Conservation (phyloP, 2,113 vertebrate genomes). For the Oncorhynchus keta region DNA sequence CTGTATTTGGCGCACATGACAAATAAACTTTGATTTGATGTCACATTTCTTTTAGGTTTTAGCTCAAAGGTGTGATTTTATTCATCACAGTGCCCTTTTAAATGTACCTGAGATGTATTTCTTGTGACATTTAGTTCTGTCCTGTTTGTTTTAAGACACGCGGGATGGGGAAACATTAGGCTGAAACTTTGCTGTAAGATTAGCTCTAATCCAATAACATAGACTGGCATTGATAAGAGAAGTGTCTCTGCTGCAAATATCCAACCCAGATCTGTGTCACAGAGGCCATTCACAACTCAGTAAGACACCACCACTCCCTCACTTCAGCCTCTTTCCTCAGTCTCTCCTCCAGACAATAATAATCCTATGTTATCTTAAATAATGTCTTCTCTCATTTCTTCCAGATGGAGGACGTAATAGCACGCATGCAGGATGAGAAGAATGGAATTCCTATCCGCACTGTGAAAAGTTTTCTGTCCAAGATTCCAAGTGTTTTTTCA, state of each 20-base stretch:
- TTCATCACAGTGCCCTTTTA: neutral
- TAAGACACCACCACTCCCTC: no score
- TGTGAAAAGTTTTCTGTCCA: slow-evolving; percentile 98
- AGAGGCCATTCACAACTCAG: slow-evolving; percentile 21
- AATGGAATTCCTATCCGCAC: slow-evolving; percentile 96
- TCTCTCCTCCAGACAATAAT: slow-evolving; percentile 7
- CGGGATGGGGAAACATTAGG: neutral
- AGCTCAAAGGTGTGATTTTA: slow-evolving; percentile 11
- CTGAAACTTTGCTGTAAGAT: slow-evolving; percentile 27
- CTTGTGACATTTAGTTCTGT: no score
- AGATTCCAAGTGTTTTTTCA: slow-evolving; percentile 98
- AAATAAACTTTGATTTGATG: no score
- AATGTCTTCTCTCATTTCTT: slow-evolving; percentile 14
- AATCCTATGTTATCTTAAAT: neutral
- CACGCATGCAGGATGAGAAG: slow-evolving; percentile 97
- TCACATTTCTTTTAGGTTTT: slow-evolving; percentile 11
- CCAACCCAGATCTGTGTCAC: neutral
- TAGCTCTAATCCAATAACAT: neutral
- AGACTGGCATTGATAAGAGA: neutral
- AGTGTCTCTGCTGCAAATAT: neutral
- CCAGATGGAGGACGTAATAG: slow-evolving; percentile 97
- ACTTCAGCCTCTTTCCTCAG: slow-evolving; percentile 19
- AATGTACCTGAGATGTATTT: no score
- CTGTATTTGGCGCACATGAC: no score
- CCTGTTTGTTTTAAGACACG: no score